Evolutionary conservation across 2,888 invertebrate genomes (phyloP).

Genomic region (Chrysotoxum bicinctum): DNA sequence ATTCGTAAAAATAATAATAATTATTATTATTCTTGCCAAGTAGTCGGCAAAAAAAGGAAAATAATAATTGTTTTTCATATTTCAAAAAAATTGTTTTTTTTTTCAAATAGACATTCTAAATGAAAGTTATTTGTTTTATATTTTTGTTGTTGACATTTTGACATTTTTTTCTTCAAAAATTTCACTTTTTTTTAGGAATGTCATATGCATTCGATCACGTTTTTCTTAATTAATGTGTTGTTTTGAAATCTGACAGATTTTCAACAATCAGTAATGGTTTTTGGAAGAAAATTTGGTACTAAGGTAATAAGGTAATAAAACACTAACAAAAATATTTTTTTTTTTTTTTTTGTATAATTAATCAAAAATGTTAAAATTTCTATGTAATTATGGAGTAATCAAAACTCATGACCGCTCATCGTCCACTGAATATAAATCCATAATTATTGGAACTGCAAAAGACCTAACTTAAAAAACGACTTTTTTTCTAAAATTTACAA

Average conservation of each 20-base stretch:
- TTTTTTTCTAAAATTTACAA: not conserved
- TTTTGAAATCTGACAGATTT: not conserved
- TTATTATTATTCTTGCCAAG: not conserved
- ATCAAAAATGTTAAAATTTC: too few relatives aligned
- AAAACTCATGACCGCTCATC: conserved; percentile 27
- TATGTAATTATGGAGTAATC: not conserved
- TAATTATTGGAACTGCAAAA: conserved; percentile 13
- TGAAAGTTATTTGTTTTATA: not conserved
- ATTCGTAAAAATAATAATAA: conserved; percentile 17
- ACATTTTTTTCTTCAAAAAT: not conserved
- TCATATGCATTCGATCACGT: not conserved
- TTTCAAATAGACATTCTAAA: not conserved
- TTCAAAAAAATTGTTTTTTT: not conserved
- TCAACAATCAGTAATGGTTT: conserved; percentile 2
- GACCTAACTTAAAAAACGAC: not conserved
- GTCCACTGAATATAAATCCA: conserved; percentile 19
- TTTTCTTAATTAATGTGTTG: conserved; percentile 28
- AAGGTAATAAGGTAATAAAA: too few relatives aligned
- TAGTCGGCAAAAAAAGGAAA: not conserved
- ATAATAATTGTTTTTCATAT: conserved; percentile 1
- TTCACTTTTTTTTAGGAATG: not conserved
- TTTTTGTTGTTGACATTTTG: conserved; percentile 1
- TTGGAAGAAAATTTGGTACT: not conserved
- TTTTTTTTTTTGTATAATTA: too few relatives aligned
- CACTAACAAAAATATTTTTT: too few relatives aligned